Conservation (phyloP, 2,888 invertebrate species). For the Hofmannophila pseudospretella region DNA sequence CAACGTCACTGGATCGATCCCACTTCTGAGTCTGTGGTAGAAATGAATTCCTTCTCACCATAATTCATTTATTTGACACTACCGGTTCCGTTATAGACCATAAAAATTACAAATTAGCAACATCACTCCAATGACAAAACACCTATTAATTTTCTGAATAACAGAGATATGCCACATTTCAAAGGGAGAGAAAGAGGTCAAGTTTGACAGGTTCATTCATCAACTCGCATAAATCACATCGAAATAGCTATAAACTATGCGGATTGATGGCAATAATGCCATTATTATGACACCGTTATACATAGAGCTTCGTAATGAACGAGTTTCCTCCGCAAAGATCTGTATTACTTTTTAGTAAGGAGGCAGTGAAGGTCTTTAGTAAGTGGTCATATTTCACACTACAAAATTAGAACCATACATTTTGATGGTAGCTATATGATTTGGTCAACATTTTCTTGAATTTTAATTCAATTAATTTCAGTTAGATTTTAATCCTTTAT, state of each 20-base stretch:
- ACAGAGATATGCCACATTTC: slow-evolving; percentile 3
- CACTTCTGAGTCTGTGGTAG: too few relatives aligned
- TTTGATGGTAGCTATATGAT: too few relatives aligned
- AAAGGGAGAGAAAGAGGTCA: slow-evolving; percentile 14
- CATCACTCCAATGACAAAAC: background rate
- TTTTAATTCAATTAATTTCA: too few relatives aligned
- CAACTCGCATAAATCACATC: slow-evolving; percentile 3
- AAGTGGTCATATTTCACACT: too few relatives aligned
- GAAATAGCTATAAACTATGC: background rate
- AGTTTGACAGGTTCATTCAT: slow-evolving; percentile 16
- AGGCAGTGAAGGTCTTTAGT: background rate
- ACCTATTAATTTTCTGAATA: slow-evolving; percentile 1
- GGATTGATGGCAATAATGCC: background rate
- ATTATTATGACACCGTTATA: background rate
- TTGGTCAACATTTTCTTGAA: too few relatives aligned
- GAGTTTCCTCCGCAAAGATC: background rate
- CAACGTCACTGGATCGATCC: too few relatives aligned
- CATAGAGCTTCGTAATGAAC: background rate
- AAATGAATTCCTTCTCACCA: too few relatives aligned
- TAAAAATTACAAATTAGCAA: too few relatives aligned
- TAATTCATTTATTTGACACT: too few relatives aligned
- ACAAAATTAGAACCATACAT: too few relatives aligned
- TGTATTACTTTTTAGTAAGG: background rate
- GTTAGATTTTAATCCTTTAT: too few relatives aligned
- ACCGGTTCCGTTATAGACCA: too few relatives aligned